Evolutionary conservation across 2,797 vertebrate species (phyloP).

Genomic region (Acipenser transmontanus): DNA sequence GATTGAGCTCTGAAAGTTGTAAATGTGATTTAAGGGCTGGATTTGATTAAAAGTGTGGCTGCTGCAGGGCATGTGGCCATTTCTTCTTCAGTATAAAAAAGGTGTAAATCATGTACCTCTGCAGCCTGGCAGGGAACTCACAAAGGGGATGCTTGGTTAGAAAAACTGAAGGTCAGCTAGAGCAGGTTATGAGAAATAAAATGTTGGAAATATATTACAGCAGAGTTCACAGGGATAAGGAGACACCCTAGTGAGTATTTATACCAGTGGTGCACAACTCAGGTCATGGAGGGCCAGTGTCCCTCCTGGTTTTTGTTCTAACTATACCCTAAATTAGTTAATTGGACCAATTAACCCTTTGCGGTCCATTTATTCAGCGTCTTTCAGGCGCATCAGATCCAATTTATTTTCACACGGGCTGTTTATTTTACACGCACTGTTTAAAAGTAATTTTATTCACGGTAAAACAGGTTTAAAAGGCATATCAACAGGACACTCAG

Average conservation of each 20-base stretch:
- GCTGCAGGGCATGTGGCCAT: slow-evolving; percentile 27
- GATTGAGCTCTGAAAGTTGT: slow-evolving; percentile 46
- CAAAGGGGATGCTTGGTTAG: slow-evolving; percentile 22
- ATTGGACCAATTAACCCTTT: too few species aligned
- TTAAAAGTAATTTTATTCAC: too few species aligned
- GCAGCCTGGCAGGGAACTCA: slow-evolving; percentile 8
- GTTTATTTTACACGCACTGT: too few species aligned
- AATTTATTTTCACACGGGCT: too few species aligned
- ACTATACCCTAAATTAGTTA: too few species aligned
- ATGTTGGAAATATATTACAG: not conserved
- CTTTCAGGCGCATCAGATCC: too few species aligned
- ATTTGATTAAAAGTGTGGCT: slow-evolving; percentile 48
- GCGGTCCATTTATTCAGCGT: too few species aligned
- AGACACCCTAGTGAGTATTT: not conserved
- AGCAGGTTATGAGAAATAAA: not conserved
- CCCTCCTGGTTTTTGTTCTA: too few species aligned
- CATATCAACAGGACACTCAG: too few species aligned
- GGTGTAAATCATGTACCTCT: slow-evolving; percentile 38
- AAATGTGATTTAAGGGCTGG: slow-evolving; percentile 49
- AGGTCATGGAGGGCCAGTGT: too few species aligned
- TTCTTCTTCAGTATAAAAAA: slow-evolving; percentile 24
- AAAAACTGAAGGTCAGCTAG: slow-evolving; percentile 27
- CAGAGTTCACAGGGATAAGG: not conserved
- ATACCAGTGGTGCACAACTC: too few species aligned
- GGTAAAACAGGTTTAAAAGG: too few species aligned